phyloP scores from a whole-genome alignment of 2,888 invertebrate genomes.

The Teinopalpus imperialis region DNA sequence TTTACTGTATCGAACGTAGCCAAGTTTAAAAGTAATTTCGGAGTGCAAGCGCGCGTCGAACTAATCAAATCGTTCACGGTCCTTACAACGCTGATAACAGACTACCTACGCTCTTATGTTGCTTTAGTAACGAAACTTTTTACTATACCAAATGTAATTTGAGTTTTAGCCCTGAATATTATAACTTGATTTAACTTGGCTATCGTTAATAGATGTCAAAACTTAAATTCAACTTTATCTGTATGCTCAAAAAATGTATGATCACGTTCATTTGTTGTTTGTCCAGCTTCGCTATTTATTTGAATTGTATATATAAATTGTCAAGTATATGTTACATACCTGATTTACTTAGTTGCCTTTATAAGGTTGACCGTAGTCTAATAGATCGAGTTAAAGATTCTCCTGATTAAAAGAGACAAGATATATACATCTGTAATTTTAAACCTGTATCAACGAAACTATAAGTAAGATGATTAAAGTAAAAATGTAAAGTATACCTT shows the following conservation, averaged over 20 bases:
- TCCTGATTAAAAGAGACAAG: slow-evolving; percentile 4
- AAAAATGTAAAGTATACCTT: too few species aligned
- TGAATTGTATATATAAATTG: slow-evolving; percentile 16
- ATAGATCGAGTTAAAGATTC: slow-evolving; percentile 4
- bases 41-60: slow-evolving; percentile 75
- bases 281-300: slow-evolving; percentile 1
- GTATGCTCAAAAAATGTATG: neutral
- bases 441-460: neutral
- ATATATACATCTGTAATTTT: neutral
- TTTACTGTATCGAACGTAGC: slow-evolving; percentile 50
- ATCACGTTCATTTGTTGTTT: neutral
- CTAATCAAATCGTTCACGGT: slow-evolving; percentile 79
- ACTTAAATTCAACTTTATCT: neutral
- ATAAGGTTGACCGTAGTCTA: slow-evolving; percentile 8
- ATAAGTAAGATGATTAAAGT: too few species aligned
- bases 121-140: slow-evolving; percentile 50
- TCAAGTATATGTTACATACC: slow-evolving; percentile 7
- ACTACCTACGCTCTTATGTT: slow-evolving; percentile 44
- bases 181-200: neutral
- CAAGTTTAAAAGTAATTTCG: slow-evolving; percentile 76
- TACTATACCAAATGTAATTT: slow-evolving; percentile 25
- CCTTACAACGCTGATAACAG: slow-evolving; percentile 69
- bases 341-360: slow-evolving; percentile 5
- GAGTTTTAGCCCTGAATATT: too few species aligned
- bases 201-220: too few species aligned